Base-by-base conservation (phyloP, 2,113 vertebrate genomes). In the Sitta europaea region DNA sequence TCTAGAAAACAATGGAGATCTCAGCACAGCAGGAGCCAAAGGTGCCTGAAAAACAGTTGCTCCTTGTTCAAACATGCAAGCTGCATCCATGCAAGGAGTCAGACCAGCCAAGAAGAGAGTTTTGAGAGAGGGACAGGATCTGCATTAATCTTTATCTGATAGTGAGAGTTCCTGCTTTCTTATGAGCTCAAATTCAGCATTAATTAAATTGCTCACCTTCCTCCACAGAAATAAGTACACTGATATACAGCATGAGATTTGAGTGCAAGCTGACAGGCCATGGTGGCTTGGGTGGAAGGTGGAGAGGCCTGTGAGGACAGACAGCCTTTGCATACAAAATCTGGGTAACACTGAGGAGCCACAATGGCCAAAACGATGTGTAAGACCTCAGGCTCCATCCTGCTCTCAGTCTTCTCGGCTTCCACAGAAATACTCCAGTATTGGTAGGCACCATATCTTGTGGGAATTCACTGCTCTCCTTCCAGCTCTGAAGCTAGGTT, bases 1-100 rank as follows among this genome's bases (percentile, higher is more conserved):
- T 91, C 67, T 51, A 88, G 87, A 93, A 91, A 91, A 91, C 81
- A 95, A 82, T 86, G 80, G 54, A 77, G n/a, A 79, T 87, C 74
- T 91, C 85, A 82, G 62, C 71, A 76, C 31, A 71, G 12, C 50
- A 61, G 47, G 36, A 94, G 62, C 45, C 73, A 87, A 84, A 81
- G 61, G 71, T 57, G 54, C 28, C 70, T 50, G 65, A 78, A 82
- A 95, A 95, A 82, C 47, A 90, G 58, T 73, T 70, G 22, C 22
- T 96, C 42, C 67, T 58, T 96, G 94, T 92, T 86, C 67, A 70
- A 66, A 94, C 85, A 66, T 47, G 85, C 66, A 83, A 87, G 15
- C 54, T 94, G 47, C 50, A 85, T 79, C 67, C 71, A 66, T 80
- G 81, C 42, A 88, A 78, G 31, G 25, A 94, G 33, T 66, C 42